Conservation (phyloP, 92 coral and sea anemone genomes). For the Palythoa caribaeorum region DNA sequence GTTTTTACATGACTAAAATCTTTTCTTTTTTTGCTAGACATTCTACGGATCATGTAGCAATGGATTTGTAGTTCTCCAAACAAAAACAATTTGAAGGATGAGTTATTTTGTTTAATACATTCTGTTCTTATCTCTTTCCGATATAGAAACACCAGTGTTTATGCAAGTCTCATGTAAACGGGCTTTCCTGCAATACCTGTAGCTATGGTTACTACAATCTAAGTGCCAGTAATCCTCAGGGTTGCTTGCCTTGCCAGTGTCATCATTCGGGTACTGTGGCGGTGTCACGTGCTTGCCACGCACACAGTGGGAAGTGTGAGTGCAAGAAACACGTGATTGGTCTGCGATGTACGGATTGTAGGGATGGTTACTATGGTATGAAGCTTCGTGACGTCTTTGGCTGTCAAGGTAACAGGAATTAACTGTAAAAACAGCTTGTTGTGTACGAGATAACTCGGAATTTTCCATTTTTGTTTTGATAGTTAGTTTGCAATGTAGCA, state of each 20-base stretch:
- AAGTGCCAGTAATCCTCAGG: conserved; percentile 73
- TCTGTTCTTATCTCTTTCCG: not conserved
- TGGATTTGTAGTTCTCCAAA: not conserved
- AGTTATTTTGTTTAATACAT: not conserved
- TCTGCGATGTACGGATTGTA: conserved; percentile 77
- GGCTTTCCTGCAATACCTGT: conserved; percentile 83
- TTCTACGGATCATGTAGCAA: not conserved
- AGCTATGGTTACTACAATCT: conserved; percentile 82
- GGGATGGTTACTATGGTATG: conserved; percentile 79
- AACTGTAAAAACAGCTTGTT: not conserved
- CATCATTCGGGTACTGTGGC: conserved; percentile 81
- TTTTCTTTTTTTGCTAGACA: not conserved
- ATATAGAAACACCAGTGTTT: conserved; percentile 72
- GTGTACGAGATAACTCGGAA: not conserved
- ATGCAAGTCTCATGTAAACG: conserved; percentile 84
- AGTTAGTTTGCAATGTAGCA: too few species aligned
- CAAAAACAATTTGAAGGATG: not conserved
- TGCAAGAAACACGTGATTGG: conserved; percentile 88
- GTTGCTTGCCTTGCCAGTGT: conserved; percentile 86
- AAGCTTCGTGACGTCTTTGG: conserved; percentile 83
- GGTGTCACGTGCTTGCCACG: conserved; percentile 80
- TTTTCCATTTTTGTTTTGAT: too few species aligned
- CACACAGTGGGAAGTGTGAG: conserved; percentile 76
- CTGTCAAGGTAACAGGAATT: conserved; percentile 70
- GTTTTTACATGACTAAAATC: too few species aligned